phyloP scores from a whole-genome alignment of 1,140 invertebrate genomes.

The Cydia fagiglandana region DNA sequence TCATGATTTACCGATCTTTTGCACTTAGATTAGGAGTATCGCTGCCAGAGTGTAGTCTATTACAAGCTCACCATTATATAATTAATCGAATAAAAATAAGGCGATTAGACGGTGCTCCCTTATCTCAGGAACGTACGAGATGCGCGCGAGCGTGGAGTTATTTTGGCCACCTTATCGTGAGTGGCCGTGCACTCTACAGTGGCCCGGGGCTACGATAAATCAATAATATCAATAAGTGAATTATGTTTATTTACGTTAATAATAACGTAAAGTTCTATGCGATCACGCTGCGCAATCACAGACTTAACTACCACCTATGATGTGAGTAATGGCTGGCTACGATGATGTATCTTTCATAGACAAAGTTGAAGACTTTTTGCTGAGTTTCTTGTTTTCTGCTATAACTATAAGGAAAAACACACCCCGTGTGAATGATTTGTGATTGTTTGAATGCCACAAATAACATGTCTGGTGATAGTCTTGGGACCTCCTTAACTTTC shows the following conservation, averaged over 20 bases:
- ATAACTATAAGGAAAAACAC: too few relatives aligned
- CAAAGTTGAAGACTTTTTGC: conserved; percentile 1
- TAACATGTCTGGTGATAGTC: too few relatives aligned
- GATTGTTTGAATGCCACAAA: too few relatives aligned
- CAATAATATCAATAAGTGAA: conserved; percentile 67
- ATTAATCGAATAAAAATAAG: conserved; percentile 53
- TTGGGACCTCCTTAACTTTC: too few relatives aligned
- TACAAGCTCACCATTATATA: not conserved
- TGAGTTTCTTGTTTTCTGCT: not conserved
- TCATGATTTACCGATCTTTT: conserved; percentile 17
- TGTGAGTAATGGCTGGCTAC: not conserved
- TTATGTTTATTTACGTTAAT: conserved; percentile 48
- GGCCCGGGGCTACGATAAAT: conserved; percentile 65
- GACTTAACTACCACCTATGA: conserved; percentile 22
- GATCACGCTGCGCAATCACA: conserved; percentile 14
- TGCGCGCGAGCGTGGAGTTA: conserved; percentile 59
- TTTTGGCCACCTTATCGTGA: conserved; percentile 71
- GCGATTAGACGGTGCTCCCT: conserved; percentile 48
- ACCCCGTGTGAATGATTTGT: too few relatives aligned
- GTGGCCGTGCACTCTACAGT: conserved; percentile 54
- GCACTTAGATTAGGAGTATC: conserved; percentile 5
- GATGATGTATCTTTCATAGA: not conserved
- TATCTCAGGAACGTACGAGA: conserved; percentile 62
- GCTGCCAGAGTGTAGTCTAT: not conserved
- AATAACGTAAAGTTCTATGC: conserved; percentile 34